Evolutionary conservation across 2,888 invertebrate genomes (phyloP), one percentile per base, ranked within the genome.

Genomic region (Celastrina argiolus): DNA sequence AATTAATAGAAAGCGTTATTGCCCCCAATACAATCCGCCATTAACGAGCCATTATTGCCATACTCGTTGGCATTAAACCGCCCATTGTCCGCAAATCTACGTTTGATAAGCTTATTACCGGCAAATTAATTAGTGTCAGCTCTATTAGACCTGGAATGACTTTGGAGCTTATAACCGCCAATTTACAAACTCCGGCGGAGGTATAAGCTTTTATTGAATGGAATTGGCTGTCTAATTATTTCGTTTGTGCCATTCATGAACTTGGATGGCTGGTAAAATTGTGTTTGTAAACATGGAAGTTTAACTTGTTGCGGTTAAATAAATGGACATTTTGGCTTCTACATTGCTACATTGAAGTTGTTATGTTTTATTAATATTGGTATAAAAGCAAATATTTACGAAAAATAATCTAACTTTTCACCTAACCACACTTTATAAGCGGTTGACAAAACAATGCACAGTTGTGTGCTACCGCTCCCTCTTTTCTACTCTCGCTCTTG

Each of bases 61-160:
- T 80, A 81, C 78, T 77, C 76, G 75, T 72, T 70, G 72, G 68
- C 73, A 73, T 76, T 74, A 74, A 74, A 76, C 76, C 75, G 76
- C 65, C 73, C 73, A 76, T 76, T 77, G 76, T 76, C 72, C 74
- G 73, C 69, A 75, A 85, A 87, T 84, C 80, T 81, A 82, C 84
- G 80, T 85, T 85, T 88, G 89, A 88, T 89, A 89, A 88, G 87
- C 85, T 84, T 84, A 87, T 87, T 84, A 84, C 80, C 69, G 72
- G 80, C 76, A 85, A 87, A 88, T 89, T 90, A 89, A 90, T 90
- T 90, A 86, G 83, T 68, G 73, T 74, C 75, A 82, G 81, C 80
- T 78, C 79, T 78, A 74, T 76, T 74, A 76, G 80, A 79, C 81
- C 82, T 76, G 75, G 75, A 73, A 77, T 73, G 78, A 75, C 70